Conservation (phyloP, 2,113 vertebrate genomes). For the Antigone vipio region DNA sequence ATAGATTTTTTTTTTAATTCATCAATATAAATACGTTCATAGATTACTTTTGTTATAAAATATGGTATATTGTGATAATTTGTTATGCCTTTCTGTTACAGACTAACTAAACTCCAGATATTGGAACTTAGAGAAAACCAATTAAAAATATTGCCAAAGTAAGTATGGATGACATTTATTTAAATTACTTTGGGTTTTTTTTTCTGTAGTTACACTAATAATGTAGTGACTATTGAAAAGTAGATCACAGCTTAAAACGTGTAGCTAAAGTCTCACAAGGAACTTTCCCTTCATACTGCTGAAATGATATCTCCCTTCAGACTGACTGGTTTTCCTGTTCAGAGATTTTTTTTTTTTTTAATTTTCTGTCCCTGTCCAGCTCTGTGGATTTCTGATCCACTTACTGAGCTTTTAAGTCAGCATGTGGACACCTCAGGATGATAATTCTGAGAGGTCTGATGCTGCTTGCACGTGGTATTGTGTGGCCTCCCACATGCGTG, state of each 20-base stretch:
- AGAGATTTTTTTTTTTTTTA: not conserved
- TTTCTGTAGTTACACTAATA: not conserved
- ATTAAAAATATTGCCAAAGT: constrained; percentile 98
- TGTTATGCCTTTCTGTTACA: constrained; percentile 58
- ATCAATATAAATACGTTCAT: not conserved
- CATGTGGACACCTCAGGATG: not conserved
- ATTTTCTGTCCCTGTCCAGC: not conserved
- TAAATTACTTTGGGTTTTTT: not conserved
- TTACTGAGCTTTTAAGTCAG: not conserved
- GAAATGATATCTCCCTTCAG: not conserved
- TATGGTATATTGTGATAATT: not conserved
- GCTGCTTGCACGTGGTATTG: not conserved
- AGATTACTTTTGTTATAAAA: not conserved
- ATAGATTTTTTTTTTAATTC: not conserved
- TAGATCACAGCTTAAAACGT: not conserved
- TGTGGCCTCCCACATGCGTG: not conserved
- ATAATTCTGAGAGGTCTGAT: not conserved
- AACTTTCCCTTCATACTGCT: not conserved
- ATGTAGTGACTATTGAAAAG: not conserved
- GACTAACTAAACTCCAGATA: constrained; percentile 95
- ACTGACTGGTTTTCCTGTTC: not conserved
- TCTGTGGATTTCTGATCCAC: not conserved
- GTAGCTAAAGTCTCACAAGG: not conserved
- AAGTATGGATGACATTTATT: constrained; percentile 66
- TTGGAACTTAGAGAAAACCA: constrained; percentile 98